Evolutionary conservation across 2,797 vertebrate species (phyloP).

Genomic region (Brachyalestes nurse): DNA sequence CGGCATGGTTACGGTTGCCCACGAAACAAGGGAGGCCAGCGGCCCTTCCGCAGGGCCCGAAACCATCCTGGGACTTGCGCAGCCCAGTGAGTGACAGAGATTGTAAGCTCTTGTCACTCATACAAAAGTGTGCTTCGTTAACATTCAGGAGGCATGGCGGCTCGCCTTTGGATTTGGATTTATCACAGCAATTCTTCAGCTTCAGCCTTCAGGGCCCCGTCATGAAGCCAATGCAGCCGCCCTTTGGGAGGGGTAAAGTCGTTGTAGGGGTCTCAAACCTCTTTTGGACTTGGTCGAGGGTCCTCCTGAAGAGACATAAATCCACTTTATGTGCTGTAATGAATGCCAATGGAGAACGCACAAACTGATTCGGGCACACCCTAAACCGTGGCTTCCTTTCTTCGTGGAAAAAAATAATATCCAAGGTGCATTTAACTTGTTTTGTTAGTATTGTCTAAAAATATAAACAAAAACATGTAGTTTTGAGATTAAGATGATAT

Average conservation of each 20-base stretch:
- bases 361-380: neutral
- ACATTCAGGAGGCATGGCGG: constrained; percentile 70
- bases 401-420: too few relatives aligned
- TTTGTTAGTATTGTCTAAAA: too few relatives aligned
- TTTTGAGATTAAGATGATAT: too few relatives aligned
- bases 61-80: constrained; percentile 70
- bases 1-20: constrained; percentile 67
- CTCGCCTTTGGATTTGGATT: constrained; percentile 70
- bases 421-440: too few relatives aligned
- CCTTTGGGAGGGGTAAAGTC: constrained; percentile 1
- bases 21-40: constrained; percentile 61
- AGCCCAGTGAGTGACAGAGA: constrained; percentile 71
- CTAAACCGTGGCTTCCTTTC: neutral
- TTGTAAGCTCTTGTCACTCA: constrained; percentile 68
- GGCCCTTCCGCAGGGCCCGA: constrained; percentile 62
- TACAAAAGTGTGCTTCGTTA: constrained; percentile 83
- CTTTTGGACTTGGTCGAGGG: neutral
- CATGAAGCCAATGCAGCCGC: constrained; percentile 11
- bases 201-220: constrained; percentile 28
- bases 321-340: constrained; percentile 4
- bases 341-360: neutral
- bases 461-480: too few relatives aligned
- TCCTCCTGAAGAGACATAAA: constrained; percentile 18
- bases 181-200: constrained; percentile 59
- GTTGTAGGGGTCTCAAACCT: constrained; percentile 21